phyloP scores from a whole-genome alignment of 2,797 vertebrate genomes.

The Champsocephalus esox region DNA sequence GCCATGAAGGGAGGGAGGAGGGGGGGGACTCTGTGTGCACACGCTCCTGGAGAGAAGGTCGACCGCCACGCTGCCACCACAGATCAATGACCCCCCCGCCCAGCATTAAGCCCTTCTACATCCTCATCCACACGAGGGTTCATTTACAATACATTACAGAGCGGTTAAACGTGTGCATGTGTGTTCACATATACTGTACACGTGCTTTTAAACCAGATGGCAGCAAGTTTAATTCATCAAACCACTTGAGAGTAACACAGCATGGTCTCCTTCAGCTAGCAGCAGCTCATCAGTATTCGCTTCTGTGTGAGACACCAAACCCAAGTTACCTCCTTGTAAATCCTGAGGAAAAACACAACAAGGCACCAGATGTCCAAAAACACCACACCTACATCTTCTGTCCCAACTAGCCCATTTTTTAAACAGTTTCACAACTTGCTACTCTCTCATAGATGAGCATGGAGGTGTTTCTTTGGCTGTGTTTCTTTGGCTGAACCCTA shows the following conservation, averaged over 20 bases:
- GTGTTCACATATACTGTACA: background rate
- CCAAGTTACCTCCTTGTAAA: background rate
- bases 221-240: constrained; percentile 26
- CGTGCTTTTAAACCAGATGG: constrained; percentile 34
- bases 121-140: constrained; percentile 30
- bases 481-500: background rate
- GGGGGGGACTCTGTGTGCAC: constrained; percentile 14
- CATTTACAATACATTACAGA: constrained; percentile 32
- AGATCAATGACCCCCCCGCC: constrained; percentile 46
- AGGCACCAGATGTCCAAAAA: constrained; percentile 31
- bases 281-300: constrained; percentile 9
- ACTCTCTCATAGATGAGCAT: background rate
- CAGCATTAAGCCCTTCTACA: constrained; percentile 22
- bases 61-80: constrained; percentile 26
- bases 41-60: constrained; percentile 30
- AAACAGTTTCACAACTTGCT: constrained; percentile 10
- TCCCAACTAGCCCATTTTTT: background rate
- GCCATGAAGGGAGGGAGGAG: constrained; percentile 9
- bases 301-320: constrained; percentile 17
- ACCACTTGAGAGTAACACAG: constrained; percentile 38
- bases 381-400: constrained; percentile 12
- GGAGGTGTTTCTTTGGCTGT: background rate
- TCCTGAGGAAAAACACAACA: constrained; percentile 25
- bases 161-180: constrained; percentile 22
- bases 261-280: constrained; percentile 23